Percentiles rank a stretch among this genome's conserved stretches.
phyloP scores from a whole-genome alignment of 1,140 invertebrate genomes.

The Penaeus indicus region DNA sequence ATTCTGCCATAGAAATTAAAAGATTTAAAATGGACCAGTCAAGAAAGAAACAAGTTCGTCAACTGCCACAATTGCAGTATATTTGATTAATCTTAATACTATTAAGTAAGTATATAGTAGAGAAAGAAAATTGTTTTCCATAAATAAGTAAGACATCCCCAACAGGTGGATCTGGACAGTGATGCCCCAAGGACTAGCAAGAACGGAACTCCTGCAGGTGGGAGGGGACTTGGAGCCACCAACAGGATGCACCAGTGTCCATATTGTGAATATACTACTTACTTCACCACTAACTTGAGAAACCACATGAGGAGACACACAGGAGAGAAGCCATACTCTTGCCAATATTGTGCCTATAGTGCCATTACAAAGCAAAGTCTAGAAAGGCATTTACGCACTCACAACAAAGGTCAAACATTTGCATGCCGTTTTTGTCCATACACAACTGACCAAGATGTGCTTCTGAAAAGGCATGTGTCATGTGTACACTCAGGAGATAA shows the following conservation, averaged over 20 bases:
- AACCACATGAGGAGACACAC: slow-evolving; percentile 23
- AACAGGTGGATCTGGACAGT: slow-evolving; percentile 48
- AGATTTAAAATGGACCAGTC: no score
- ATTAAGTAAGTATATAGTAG: background rate
- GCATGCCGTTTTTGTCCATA: no score
- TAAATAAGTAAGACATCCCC: slow-evolving; percentile 44
- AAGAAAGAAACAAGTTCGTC: no score
- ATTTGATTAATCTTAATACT: background rate
- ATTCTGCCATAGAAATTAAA: no score
- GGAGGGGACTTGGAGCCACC: slow-evolving; percentile 1
- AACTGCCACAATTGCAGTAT: no score
- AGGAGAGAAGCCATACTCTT: background rate
- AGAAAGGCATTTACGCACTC: no score
- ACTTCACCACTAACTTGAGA: slow-evolving; percentile 6
- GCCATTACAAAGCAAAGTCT: background rate
- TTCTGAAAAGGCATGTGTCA: no score
- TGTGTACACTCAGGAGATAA: no score
- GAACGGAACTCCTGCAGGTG: slow-evolving; percentile 19
- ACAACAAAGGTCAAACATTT: no score
- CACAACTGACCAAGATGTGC: no score
- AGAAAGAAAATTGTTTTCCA: background rate
- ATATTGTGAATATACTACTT: background rate
- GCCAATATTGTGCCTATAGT: background rate
- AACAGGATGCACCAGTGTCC: slow-evolving; percentile 9
- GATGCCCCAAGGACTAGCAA: slow-evolving; percentile 32